Percentiles rank a stretch among this genome's conserved stretches.
phyloP scores from a whole-genome alignment of 1,140 invertebrate genomes.

The Olivierus martensii region DNA sequence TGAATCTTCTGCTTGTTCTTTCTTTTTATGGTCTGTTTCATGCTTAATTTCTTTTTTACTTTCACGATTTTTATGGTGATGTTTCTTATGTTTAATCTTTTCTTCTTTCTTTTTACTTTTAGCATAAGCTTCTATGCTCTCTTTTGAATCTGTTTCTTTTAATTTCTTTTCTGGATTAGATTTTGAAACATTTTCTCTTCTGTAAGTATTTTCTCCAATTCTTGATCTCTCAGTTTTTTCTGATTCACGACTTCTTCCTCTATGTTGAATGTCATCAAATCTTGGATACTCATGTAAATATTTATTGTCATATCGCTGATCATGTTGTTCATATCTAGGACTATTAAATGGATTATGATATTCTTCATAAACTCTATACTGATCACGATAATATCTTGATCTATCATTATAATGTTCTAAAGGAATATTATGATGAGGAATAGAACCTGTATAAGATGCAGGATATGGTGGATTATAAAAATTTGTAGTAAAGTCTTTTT shows the following conservation, averaged over 20 bases:
- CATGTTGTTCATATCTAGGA: background rate
- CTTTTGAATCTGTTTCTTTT: constrained; percentile 24
- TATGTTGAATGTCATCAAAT: background rate
- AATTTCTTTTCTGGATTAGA: background rate
- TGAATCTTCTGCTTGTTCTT: constrained; percentile 2
- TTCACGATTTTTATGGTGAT: constrained; percentile 11
- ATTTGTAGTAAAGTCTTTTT: constrained; percentile 1
- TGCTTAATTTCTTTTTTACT: constrained; percentile 6
- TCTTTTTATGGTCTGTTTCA: background rate
- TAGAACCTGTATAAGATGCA: background rate
- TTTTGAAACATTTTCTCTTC: too few species aligned
- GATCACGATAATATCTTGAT: background rate
- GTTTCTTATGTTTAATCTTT: constrained; percentile 26
- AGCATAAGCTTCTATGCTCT: constrained; percentile 7
- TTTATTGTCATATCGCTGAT: background rate
- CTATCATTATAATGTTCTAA: constrained; percentile 5
- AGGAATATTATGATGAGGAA: constrained; percentile 1
- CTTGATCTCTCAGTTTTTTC: constrained; percentile 4
- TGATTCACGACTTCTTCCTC: background rate
- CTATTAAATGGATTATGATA: background rate
- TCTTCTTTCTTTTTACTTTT: constrained; percentile 22
- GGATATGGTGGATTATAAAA: constrained; percentile 3
- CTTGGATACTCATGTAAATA: background rate
- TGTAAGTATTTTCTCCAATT: constrained; percentile 9
- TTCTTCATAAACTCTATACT: background rate